Conservation (phyloP, 2,113 vertebrate genomes). For the Thymallus thymallus region DNA sequence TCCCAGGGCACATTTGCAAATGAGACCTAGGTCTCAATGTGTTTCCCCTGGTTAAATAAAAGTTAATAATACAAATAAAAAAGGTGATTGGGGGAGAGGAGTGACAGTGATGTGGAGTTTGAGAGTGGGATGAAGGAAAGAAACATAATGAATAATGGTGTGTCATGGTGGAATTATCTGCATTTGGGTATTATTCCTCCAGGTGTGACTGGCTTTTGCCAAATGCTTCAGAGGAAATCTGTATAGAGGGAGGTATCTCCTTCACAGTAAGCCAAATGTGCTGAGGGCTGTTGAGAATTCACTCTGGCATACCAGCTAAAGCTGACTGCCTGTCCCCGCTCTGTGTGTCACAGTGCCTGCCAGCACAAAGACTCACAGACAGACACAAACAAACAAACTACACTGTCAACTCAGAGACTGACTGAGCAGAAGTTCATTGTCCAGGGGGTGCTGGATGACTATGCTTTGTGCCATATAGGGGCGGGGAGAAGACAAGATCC, state of each 20-base stretch:
- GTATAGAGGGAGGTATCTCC: background rate
- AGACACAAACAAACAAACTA: background rate
- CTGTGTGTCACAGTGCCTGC: background rate
- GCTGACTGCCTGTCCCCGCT: conserved; percentile 3
- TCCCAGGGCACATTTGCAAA: too few species aligned
- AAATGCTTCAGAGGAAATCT: background rate
- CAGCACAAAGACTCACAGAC: too few species aligned
- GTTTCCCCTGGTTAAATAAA: too few species aligned
- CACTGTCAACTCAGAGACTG: background rate
- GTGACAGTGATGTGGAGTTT: too few species aligned
- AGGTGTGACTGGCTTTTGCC: conserved; percentile 33
- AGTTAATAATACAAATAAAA: too few species aligned
- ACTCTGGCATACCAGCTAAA: background rate
- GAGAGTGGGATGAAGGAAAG: background rate
- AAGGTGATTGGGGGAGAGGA: background rate
- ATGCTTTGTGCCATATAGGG: too few species aligned
- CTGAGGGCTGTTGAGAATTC: conserved; percentile 12
- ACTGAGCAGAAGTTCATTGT: too few species aligned
- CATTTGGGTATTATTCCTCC: conserved; percentile 32
- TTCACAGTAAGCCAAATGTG: background rate
- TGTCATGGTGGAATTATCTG: conserved; percentile 44
- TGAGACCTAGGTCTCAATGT: too few species aligned
- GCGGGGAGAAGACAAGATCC: too few species aligned
- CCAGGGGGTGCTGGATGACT: too few species aligned
- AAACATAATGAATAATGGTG: conserved; percentile 10